A percentile compares a stretch with the other conserved stretches of the same genome.
Evolutionary conservation across 92 coral and sea anemone genomes (phyloP).

Genomic region (Palythoa caribaeorum): DNA sequence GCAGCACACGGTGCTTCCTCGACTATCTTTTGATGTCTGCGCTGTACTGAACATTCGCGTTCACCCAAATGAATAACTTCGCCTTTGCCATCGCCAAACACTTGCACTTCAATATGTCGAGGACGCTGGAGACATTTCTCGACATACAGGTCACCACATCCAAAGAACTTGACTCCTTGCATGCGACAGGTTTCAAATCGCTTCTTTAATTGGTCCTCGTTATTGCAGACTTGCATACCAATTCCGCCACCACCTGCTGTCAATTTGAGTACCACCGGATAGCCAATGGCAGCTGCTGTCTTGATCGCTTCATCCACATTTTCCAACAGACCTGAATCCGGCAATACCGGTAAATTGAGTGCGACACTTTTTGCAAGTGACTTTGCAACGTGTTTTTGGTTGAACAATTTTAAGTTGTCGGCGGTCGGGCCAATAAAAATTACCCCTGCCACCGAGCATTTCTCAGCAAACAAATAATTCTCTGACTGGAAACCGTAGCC

Average conservation of each 20-base stretch:
- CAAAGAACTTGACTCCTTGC: slow-evolving; percentile 49
- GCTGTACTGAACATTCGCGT: slow-evolving; percentile 78
- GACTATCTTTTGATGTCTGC: slow-evolving; percentile 71
- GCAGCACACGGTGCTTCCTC: slow-evolving; percentile 71
- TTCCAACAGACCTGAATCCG: slow-evolving; percentile 51
- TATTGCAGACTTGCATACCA: slow-evolving; percentile 59
- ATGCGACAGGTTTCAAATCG: slow-evolving; percentile 29
- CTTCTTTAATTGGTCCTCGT: slow-evolving; percentile 48
- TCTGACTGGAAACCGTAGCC: slow-evolving; percentile 80
- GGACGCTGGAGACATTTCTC: slow-evolving; percentile 61
- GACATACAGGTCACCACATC: slow-evolving; percentile 48
- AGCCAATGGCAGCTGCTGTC: slow-evolving; percentile 55
- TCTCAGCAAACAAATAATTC: slow-evolving; percentile 55
- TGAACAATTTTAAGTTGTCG: slow-evolving; percentile 47
- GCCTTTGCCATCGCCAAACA: slow-evolving; percentile 77
- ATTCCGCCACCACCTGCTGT: slow-evolving; percentile 76
- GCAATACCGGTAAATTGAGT: slow-evolving; percentile 41
- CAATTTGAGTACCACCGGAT: slow-evolving; percentile 64
- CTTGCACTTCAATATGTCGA: slow-evolving; percentile 77
- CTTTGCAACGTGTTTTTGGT: slow-evolving; percentile 53
- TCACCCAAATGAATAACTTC: slow-evolving; percentile 64
- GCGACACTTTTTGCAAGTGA: slow-evolving; percentile 33
- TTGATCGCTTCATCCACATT: slow-evolving; percentile 53
- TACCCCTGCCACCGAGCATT: slow-evolving; percentile 58
- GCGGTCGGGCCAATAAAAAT: slow-evolving; percentile 71